Base-by-base conservation (phyloP, 2,797 vertebrate species). In the Cheirogaleus major region DNA sequence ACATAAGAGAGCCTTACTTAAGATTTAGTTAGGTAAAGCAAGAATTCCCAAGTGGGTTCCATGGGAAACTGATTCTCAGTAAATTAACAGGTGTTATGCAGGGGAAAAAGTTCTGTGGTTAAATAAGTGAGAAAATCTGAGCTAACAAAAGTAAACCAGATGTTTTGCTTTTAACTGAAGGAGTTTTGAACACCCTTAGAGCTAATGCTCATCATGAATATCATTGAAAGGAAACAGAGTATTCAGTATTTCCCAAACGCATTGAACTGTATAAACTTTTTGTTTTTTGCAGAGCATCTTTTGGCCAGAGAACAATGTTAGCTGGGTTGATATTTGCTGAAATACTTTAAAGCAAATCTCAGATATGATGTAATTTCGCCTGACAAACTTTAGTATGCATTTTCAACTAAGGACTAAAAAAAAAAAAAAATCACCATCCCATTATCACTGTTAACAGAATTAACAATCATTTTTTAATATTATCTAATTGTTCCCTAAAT, bases 291-390 rank as follows among this genome's bases (percentile, higher is more conserved):
- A 82, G 57, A 91, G 45, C 82, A 57, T 91, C 57, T 63, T 86
- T 85, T 55, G 27, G 32, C 23, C 14, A 61, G 32, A 85, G 41
- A 91, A 81, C 23, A 76, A 15, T 50, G 15, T 69, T 48, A 72
- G 41, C 82, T 81, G 41, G 57, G 17, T 92, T 87, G 41, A 50
- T 91, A 32, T 93, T 84, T 94, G 82, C 35, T 80, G 18, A 88
- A 61, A n/a, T 91, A 65, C 78, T 75, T 97, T 83, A 73, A 94
- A 85, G 55, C 55, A 96, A 95, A 82, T 84, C 63, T 38, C 12
- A 93, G 88, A 82, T 23, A 70, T 83, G 43, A 35, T 79, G 30
- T 86, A 83, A 83, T 94, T 85, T 95, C 75, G 32, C 23, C 14
- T 82, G 12, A 92, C 2, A 78, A 65, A 90, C 45, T 90, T 86